Evolutionary conservation across 2,113 vertebrate species (phyloP), one percentile per base, ranked within the genome.

Genomic region (Lagenorhynchus albirostris): DNA sequence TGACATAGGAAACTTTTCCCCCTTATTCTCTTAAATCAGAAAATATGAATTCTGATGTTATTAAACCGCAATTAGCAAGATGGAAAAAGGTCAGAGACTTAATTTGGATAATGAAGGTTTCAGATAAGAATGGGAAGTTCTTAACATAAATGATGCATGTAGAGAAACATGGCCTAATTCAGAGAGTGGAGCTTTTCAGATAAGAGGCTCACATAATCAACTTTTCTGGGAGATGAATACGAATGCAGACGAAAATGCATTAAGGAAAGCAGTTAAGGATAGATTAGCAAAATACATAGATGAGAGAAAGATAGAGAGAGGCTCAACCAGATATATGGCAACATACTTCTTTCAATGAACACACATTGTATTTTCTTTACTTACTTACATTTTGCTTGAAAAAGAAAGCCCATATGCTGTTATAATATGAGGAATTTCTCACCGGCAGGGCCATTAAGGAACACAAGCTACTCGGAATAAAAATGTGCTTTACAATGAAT

Each of bases 61-160:
- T 92, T 95, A 97, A 97, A 85, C 62, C 71, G 96, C 95, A 97
- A 96, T 96, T 98, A 97, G 65, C 76, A 88, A 97, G 97, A 92
- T 95, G 76, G 87, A 95, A 95, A 88, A 93, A 97, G 92, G 90
- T 98, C 96, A 97, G 88, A 84, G 65, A 92, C 84, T 95, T 96
- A 92, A 98, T 97, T 94, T 97, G 87, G 96, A 36, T 98, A 97
- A 97, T 97, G 90, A 98, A 63, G 50, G 8, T 67, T 95, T 93
- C 89, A 92, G 98, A 97, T 97, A 97, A 96, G 84, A 31, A 85
- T 50, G 65, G 38, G 20, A 73, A 93, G 88, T 89, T 97, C 90
- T 65, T 76, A 60, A 95, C 88, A 87, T 92, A 97, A 92, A 97
- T 96, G 95, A 90, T 65, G 20, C 47, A 93, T 86, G 58, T 67